These are phyloP conservation scores for Rhombomys opimus DNA, from an alignment of 2,113 vertebrate species.

Conservation along the genomic window DNA sequence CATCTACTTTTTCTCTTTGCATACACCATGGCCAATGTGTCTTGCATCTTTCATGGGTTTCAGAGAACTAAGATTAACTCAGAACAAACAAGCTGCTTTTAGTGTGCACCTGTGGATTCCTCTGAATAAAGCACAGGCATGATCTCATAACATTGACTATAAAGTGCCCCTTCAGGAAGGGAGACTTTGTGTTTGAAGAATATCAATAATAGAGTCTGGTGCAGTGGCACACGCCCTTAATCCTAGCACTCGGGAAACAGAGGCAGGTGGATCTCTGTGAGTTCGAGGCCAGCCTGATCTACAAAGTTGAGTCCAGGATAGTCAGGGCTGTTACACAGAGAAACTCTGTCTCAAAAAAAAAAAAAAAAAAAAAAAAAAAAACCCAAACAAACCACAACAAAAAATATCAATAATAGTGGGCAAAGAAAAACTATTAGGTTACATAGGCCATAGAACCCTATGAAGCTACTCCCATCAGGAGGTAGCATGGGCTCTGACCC, in stretches of 20 bases:
- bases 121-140: neutral
- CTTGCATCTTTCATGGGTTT: too few relatives aligned
- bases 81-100: neutral
- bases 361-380: too few relatives aligned
- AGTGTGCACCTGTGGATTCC: neutral
- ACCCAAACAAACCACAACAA: too few relatives aligned
- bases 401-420: neutral
- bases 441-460: neutral
- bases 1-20: neutral
- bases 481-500: neutral
- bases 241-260: too few relatives aligned
- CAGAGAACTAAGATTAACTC: neutral
- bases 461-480: neutral
- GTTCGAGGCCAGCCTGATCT: too few relatives aligned
- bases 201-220: neutral
- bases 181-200: neutral
- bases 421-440: neutral
- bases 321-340: too few relatives aligned
- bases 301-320: too few relatives aligned
- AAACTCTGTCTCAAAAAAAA: too few relatives aligned
- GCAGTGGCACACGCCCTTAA: too few relatives aligned
- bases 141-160: neutral
- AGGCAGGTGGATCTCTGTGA: too few relatives aligned
- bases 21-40: neutral
- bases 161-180: neutral